phyloP scores from a whole-genome alignment of 2,113 vertebrate species.

The Pyrgilauda ruficollis region DNA sequence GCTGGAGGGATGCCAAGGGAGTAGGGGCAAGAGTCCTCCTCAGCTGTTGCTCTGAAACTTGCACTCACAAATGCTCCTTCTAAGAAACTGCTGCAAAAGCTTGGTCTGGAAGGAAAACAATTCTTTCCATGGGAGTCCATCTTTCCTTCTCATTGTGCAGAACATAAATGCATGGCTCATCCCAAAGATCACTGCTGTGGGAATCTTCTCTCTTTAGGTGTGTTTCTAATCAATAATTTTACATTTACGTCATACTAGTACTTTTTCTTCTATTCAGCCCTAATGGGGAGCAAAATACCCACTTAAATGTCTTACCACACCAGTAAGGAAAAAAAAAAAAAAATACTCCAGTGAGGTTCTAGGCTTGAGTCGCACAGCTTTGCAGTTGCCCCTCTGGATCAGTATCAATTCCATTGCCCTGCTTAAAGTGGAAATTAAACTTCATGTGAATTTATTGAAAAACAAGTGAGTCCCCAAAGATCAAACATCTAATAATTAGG shows the following conservation, averaged over 20 bases:
- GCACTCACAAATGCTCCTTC: background rate
- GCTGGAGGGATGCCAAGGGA: background rate
- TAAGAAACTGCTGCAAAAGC: background rate
- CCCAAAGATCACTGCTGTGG: background rate
- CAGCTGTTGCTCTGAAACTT: background rate
- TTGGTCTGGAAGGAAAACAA: rapidly evolving
- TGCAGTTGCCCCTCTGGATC: background rate
- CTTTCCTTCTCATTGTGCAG: background rate
- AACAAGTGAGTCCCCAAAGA: background rate
- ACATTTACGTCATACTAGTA: background rate
- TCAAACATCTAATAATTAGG: background rate
- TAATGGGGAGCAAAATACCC: background rate
- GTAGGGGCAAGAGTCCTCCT: background rate
- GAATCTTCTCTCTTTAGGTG: background rate
- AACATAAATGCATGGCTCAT: background rate
- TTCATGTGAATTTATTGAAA: background rate
- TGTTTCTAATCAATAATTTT: background rate
- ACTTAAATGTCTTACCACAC: background rate
- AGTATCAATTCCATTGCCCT: background rate
- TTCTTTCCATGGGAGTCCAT: background rate
- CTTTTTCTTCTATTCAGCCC: background rate
- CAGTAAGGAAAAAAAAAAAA: background rate
- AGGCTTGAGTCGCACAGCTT: background rate
- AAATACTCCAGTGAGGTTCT: background rate
- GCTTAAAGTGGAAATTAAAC: background rate